Evolutionary conservation across 2,113 vertebrate genomes (phyloP), one percentile per base, ranked within the genome.

Genomic region (Neopipo cinnamomea): DNA sequence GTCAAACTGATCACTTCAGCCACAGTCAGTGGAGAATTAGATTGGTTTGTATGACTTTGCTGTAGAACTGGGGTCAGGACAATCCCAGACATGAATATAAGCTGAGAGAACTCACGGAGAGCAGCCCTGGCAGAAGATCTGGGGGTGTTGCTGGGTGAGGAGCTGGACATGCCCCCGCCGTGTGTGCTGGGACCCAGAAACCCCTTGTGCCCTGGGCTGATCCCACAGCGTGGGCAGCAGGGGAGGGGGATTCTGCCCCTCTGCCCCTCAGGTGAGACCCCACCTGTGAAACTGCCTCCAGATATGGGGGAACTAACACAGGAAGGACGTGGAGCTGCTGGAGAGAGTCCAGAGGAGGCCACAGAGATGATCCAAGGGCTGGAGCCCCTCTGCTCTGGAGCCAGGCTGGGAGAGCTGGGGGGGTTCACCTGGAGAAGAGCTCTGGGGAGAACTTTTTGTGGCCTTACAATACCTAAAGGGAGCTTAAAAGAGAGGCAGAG

Each of bases 361-460:
- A 44, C 0, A 0, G 63, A 33, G 37, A 9, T 87, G 9, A 27
- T 4, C 37, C 14, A 5, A 31, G 37, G 46, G 18, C 63, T 68
- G 53, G 33, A 68, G 37, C 31, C 53, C 52, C 63, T 68, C 44
- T 73, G 68, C 56, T 72, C 33, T 76, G 44, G 31, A 49, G 44
- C 31, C 62, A 68, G 73, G 53, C 63, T 77, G 84, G 53, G 11
- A 70, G 39, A 77, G 63, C 33, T 70, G 46, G 44, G 52, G 8
- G 10, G 8, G 61, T 1, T 85, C 68, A 31, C 27, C 39, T 63
- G 68, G 47, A 62, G 10, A 62, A 1, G 37, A 37, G 58, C 13
- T 73, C 39, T 49, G 22, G 50, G 59, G 59, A 74, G 3, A 74
- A 2, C 41, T 85, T 50, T 25, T 50, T 50, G 14, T 50, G 49